These are phyloP conservation scores for Thysanoteuthis rhombus DNA, from an alignment of 2,888 invertebrate species.

Conservation along the genomic window DNA sequence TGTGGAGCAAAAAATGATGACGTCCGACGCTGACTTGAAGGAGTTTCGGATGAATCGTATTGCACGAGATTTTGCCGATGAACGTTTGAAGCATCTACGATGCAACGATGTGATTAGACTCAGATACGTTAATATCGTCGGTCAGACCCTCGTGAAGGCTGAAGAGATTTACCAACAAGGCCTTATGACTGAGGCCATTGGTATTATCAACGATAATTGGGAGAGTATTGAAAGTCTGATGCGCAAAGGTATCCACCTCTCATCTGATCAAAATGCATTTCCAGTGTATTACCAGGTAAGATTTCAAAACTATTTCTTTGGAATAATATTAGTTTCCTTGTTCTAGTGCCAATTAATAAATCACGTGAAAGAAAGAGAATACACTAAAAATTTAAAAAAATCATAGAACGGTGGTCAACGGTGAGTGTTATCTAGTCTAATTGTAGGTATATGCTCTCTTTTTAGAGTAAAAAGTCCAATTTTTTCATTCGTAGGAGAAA, in stretches of 20 bases:
- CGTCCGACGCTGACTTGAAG: neutral
- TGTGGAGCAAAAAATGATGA: neutral
- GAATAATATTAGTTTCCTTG: neutral
- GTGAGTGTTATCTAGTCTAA: too few relatives aligned
- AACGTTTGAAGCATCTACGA: neutral
- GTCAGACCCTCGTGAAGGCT: neutral
- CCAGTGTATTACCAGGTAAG: neutral
- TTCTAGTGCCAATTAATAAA: too few relatives aligned
- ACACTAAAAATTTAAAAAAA: too few relatives aligned
- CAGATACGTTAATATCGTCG: neutral
- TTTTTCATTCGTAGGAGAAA: too few relatives aligned
- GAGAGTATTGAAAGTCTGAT: neutral
- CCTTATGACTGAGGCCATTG: neutral
- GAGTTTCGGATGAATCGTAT: neutral
- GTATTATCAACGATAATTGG: slow-evolving; percentile 21
- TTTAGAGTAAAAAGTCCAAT: too few relatives aligned
- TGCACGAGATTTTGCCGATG: neutral
- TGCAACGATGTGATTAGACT: neutral
- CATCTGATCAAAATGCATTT: neutral
- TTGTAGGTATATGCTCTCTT: too few relatives aligned
- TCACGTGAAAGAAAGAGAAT: too few relatives aligned
- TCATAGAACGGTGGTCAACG: too few relatives aligned
- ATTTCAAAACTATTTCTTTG: neutral
- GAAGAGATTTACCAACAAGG: neutral
- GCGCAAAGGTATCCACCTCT: neutral